Conservation (phyloP, 2,797 vertebrate genomes). For the Helicolenus hilgendorfi region DNA sequence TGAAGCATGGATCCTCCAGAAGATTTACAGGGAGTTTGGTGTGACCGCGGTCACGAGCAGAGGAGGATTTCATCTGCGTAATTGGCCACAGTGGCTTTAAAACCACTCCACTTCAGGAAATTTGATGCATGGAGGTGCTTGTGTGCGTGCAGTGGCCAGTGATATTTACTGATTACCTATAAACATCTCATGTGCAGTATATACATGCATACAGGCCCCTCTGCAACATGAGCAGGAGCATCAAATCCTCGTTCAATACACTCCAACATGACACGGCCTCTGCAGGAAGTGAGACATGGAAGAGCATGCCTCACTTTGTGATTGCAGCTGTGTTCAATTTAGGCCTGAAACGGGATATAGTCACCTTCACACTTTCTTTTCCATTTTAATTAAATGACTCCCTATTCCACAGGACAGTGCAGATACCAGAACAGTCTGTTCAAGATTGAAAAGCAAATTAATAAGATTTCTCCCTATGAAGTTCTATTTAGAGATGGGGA, state of each 20-base stretch:
- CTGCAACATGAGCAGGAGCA: conserved; percentile 36
- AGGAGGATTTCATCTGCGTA: conserved; percentile 39
- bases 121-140: not conserved
- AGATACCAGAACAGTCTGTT: conserved; percentile 23
- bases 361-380: conserved; percentile 31
- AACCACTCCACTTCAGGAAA: conserved; percentile 27
- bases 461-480: not conserved
- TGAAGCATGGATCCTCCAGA: not conserved
- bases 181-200: conserved; percentile 3
- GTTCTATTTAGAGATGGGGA: not conserved
- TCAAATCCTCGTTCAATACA: conserved; percentile 41
- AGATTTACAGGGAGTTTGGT: not conserved
- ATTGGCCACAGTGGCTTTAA: conserved; percentile 34
- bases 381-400: conserved; percentile 47
- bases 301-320: conserved; percentile 57
- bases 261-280: conserved; percentile 31
- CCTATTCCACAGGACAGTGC: conserved; percentile 12
- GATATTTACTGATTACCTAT: not conserved
- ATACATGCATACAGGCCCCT: not conserved
- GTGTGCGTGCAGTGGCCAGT: not conserved
- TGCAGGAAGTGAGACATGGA: conserved; percentile 44
- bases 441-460: not conserved
- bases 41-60: not conserved
- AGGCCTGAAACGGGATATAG: conserved; percentile 58
- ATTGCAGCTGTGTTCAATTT: conserved; percentile 75